phyloP scores from a whole-genome alignment of 1,140 invertebrate species.

The Heliconius nattereri region DNA sequence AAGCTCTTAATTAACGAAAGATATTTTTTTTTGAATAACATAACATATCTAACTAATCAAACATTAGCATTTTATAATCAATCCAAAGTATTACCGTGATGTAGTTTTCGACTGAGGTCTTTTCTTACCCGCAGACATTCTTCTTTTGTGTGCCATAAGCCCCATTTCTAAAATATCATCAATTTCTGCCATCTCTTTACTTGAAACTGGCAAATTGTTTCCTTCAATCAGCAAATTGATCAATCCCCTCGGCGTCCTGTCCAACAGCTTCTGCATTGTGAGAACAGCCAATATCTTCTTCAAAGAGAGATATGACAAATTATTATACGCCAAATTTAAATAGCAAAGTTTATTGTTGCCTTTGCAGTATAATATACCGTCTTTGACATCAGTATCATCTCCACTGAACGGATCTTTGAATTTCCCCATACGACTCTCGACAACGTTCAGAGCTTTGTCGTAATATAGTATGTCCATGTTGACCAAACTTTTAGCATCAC shows the following conservation, averaged over 20 bases:
- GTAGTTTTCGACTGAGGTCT: slow-evolving; percentile 26
- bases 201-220: slow-evolving; percentile 54
- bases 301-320: slow-evolving; percentile 51
- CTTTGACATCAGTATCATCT: slow-evolving; percentile 41
- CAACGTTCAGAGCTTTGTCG: slow-evolving; percentile 53
- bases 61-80: too few relatives aligned
- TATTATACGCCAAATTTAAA: slow-evolving; percentile 63
- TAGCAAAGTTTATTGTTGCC: slow-evolving; percentile 59
- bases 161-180: slow-evolving; percentile 48
- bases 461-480: slow-evolving; percentile 43
- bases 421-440: slow-evolving; percentile 45
- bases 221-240: slow-evolving; percentile 61
- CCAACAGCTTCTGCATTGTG: slow-evolving; percentile 44
- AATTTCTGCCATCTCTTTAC: slow-evolving; percentile 51
- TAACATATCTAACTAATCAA: too few relatives aligned
- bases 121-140: slow-evolving; percentile 20
- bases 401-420: slow-evolving; percentile 56
- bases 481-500: slow-evolving; percentile 36
- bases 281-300: slow-evolving; percentile 54
- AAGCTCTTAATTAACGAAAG: too few relatives aligned
- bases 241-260: slow-evolving; percentile 56
- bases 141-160: slow-evolving; percentile 23
- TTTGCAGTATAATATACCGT: slow-evolving; percentile 47
- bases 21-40: too few relatives aligned
- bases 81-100: slow-evolving; percentile 8